phyloP scores from a whole-genome alignment of 2,888 invertebrate species.

The Lamproptera curius region DNA sequence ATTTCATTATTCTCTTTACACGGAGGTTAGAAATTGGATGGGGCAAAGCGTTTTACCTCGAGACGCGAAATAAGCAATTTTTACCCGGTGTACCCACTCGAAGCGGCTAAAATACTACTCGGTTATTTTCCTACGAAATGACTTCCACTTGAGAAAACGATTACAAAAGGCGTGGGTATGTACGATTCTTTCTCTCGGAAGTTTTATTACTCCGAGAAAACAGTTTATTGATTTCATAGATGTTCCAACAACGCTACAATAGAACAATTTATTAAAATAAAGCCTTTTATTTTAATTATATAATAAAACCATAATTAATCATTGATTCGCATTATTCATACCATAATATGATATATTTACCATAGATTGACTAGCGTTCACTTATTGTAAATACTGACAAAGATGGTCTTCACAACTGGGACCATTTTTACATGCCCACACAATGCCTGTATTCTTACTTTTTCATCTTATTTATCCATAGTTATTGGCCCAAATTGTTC shows the following conservation, averaged over 20 bases:
- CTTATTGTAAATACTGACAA: not conserved
- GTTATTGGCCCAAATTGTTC: too few relatives aligned
- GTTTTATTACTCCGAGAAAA: slow-evolving; percentile 1
- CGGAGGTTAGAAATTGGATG: not conserved
- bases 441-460: not conserved
- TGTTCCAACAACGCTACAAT: too few relatives aligned
- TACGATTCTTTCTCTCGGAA: not conserved
- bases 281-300: not conserved
- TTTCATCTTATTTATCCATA: not conserved
- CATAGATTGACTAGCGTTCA: not conserved
- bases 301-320: not conserved
- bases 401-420: not conserved
- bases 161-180: slow-evolving; percentile 11
- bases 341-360: not conserved
- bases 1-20: not conserved
- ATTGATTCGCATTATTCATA: not conserved
- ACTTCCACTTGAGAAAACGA: slow-evolving; percentile 9
- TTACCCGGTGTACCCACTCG: slow-evolving; percentile 10
- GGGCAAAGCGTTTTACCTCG: slow-evolving; percentile 17
- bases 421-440: not conserved
- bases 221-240: not conserved
- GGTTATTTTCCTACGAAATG: slow-evolving; percentile 10
- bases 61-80: slow-evolving; percentile 31
- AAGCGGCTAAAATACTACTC: slow-evolving; percentile 13
- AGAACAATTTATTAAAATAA: too few relatives aligned